These are phyloP conservation scores for Diabrotica undecimpunctata DNA, from an alignment of 1,140 invertebrate species.

Conservation along the genomic window DNA sequence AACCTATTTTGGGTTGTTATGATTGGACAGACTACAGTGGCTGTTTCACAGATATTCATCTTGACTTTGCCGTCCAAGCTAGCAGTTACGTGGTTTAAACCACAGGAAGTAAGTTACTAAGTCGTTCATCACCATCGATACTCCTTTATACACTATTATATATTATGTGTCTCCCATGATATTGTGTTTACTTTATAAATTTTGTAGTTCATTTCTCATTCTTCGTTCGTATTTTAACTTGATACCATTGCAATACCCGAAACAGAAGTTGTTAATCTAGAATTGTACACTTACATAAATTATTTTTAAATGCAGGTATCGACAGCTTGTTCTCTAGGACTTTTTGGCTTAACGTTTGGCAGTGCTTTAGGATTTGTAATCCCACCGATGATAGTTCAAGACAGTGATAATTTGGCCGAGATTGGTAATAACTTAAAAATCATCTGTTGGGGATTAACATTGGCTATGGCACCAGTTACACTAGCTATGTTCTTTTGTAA, in stretches of 20 bases:
- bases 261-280: no score
- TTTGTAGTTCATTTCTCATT: no score
- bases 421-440: slow-evolving; percentile 45
- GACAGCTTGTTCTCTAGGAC: slow-evolving; percentile 71
- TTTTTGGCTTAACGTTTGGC: slow-evolving; percentile 74
- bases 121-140: no score
- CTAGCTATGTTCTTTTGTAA: slow-evolving; percentile 58
- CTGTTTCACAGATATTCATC: slow-evolving; percentile 63
- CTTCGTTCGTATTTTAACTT: no score
- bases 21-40: slow-evolving; percentile 66
- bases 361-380: slow-evolving; percentile 48
- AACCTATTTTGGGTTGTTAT: slow-evolving; percentile 63
- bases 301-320: slow-evolving; percentile 54
- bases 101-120: slow-evolving; percentile 54
- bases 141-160: no score
- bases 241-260: no score
- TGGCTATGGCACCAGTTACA: slow-evolving; percentile 55
- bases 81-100: slow-evolving; percentile 59
- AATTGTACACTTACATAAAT: no score
- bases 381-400: slow-evolving; percentile 49
- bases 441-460: slow-evolving; percentile 53
- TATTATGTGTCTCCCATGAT: no score
- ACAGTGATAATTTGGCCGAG: slow-evolving; percentile 45
- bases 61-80: slow-evolving; percentile 68
- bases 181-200: no score